phyloP scores from a whole-genome alignment of 2,888 invertebrate species.

The Flexamia atlantica region DNA sequence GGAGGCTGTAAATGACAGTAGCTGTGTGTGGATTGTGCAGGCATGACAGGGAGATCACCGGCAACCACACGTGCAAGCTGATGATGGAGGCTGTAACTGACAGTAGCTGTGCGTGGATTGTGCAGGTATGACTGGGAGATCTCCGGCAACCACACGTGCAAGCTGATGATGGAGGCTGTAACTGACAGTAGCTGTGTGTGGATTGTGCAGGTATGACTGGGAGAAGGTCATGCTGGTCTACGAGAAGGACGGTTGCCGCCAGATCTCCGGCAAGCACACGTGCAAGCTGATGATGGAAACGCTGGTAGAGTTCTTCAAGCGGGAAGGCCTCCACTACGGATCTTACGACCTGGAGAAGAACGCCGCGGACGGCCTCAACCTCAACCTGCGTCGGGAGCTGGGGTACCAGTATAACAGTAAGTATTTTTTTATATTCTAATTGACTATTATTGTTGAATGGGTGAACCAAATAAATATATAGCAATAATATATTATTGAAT shows the following conservation, averaged over 20 bases:
- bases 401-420: constrained; percentile 79
- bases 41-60: too few species aligned
- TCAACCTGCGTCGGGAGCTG: constrained; percentile 82
- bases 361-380: constrained; percentile 80
- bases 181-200: background rate
- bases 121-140: too few species aligned
- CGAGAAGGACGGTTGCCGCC: constrained; percentile 83
- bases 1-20: too few species aligned
- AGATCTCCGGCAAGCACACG: constrained; percentile 83
- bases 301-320: constrained; percentile 80
- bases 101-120: too few species aligned
- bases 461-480: too few species aligned
- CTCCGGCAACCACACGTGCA: too few species aligned
- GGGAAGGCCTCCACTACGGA: constrained; percentile 74
- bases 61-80: too few species aligned
- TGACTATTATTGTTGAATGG: too few species aligned
- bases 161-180: too few species aligned
- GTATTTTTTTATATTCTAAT: constrained; percentile 73
- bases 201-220: constrained; percentile 82
- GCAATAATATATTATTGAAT: too few species aligned
- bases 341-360: constrained; percentile 81
- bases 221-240: constrained; percentile 85
- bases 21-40: too few species aligned
- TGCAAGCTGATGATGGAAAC: constrained; percentile 88
- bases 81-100: too few species aligned